Evolutionary conservation across 1,140 invertebrate species (phyloP).

Genomic region (Choristoneura fumiferana): DNA sequence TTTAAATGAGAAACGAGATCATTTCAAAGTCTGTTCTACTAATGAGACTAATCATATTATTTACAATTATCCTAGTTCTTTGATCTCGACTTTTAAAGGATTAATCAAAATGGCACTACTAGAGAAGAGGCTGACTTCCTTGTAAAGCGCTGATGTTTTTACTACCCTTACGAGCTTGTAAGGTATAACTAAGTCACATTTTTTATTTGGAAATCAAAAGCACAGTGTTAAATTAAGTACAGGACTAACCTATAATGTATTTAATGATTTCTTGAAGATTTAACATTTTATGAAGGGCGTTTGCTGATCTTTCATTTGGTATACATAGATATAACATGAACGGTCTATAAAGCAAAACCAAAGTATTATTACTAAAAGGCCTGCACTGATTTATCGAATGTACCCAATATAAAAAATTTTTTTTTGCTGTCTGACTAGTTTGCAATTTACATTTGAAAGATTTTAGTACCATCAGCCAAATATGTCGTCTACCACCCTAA

Average conservation of each 20-base stretch:
- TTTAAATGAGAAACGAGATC: conserved; percentile 54
- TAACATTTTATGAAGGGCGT: conserved; percentile 1
- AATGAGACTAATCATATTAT: conserved; percentile 36
- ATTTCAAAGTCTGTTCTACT: conserved; percentile 30
- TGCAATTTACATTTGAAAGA: not conserved
- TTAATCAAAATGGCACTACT: conserved; percentile 46
- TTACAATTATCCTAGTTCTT: conserved; percentile 36
- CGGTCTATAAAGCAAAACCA: too few relatives aligned
- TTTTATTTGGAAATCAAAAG: conserved; percentile 5
- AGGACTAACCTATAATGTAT: conserved; percentile 6
- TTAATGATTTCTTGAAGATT: conserved; percentile 5
- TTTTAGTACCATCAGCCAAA: too few relatives aligned
- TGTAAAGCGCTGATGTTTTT: conserved; percentile 8
- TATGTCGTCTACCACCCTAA: too few relatives aligned
- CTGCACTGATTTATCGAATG: too few relatives aligned
- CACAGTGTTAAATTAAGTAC: conserved; percentile 10
- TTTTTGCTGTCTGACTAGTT: conserved; percentile 2
- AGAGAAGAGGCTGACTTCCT: conserved; percentile 19
- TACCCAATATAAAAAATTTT: not conserved
- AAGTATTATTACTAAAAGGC: too few relatives aligned
- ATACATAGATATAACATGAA: too few relatives aligned
- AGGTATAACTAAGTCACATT: conserved; percentile 9
- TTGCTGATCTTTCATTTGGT: conserved; percentile 9
- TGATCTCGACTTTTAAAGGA: conserved; percentile 20
- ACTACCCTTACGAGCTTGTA: conserved; percentile 10